Evolutionary conservation across 2,888 invertebrate species (phyloP), one percentile per base, ranked within the genome.

Genomic region (Hemaris fuciformis): DNA sequence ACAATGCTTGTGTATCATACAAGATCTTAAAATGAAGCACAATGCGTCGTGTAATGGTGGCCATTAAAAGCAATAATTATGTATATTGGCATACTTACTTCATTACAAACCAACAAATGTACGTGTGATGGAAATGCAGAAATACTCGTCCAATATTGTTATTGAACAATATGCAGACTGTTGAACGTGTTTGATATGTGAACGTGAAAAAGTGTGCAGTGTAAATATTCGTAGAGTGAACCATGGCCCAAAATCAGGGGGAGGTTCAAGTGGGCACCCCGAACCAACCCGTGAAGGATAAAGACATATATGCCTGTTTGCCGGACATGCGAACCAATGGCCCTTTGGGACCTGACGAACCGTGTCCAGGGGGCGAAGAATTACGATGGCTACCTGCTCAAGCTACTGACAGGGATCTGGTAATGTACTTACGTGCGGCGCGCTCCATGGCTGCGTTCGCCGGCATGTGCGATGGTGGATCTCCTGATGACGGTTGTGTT

Each of bases 381-480:
- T 93, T 98, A 87, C 94, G 97, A 92, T 99, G 99, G 99, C 94
- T 97, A 87, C 99, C 99, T 66, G 97, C 97, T 75, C 97, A 98
- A 93, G 95, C 97, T 73, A 94, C 96, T 79, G 99, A 99, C 93
- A 96, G 97, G 76, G 99, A 99, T 93, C 95, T 99, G 86, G 95
- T 99, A 83, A 99, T 99, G 98, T 99, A 98, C 94, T 95, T 99
- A 87, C 94, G 99, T 80, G 99, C 99, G 75, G 99, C 98, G 73
- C 95, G 99, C 80, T 98, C 98, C 67, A 98, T 99, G 97, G 99
- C 99, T 83, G 99, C 99, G 64, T 99, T 99, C 93, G 99, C 99
- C 75, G 98, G 99, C 77, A 98, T 99, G 98, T 99, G 99, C 94
- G 98, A 99, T 94, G 98, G 98, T 69, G 99, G 99, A 64, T 97